Base-by-base conservation (phyloP, 1,140 invertebrate genomes). In the Rhynchophorus ferrugineus region DNA sequence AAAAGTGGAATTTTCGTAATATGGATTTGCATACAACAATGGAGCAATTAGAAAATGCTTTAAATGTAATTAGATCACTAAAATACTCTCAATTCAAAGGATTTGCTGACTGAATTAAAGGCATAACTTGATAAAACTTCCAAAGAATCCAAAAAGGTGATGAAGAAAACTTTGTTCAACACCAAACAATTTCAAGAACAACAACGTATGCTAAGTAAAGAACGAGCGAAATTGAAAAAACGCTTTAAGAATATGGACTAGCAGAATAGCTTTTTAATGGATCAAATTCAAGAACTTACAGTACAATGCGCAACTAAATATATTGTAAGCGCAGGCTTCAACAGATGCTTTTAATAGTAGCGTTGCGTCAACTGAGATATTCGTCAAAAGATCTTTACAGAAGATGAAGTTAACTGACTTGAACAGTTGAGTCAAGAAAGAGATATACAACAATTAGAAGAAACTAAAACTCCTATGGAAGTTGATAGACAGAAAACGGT, bases 341-440 rank as follows among this genome's bases (percentile, higher is more conserved):
- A 66, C 69, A 44, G 53, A 74, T 14, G 49, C 42, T n/a, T 38
- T 41, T 11, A 54, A 54, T 21, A 54, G 37, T 11, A 55, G 47
- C 17, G 9, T 51, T 18, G 14, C 20, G 18, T 19, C 41, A 1
- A 47, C 49, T 3, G 81, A 85, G 52, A 73, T 71, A 20, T 71
- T 71, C 33, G 70, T 81, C 42, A 85, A 81, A 68, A 69, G 75
- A 18, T 85, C 83, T 8, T 70, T 80, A 72, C 63, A 22, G 83
- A 87, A 55, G 81, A 84, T 42, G 82, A 83, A 51, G 74, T 73
- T 1, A 83, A 81, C 58, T 84, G 81, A 14, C 78, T 95, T 33
- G 91, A 90, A 65, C 92, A 86, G 69, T 69, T 96, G 56, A 78
- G 91, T 58, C 82, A 86, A 63, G 92, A 97, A 66, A 94, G 95